Conservation (phyloP, 2,888 invertebrate genomes). For the Gryllus longicercus region DNA sequence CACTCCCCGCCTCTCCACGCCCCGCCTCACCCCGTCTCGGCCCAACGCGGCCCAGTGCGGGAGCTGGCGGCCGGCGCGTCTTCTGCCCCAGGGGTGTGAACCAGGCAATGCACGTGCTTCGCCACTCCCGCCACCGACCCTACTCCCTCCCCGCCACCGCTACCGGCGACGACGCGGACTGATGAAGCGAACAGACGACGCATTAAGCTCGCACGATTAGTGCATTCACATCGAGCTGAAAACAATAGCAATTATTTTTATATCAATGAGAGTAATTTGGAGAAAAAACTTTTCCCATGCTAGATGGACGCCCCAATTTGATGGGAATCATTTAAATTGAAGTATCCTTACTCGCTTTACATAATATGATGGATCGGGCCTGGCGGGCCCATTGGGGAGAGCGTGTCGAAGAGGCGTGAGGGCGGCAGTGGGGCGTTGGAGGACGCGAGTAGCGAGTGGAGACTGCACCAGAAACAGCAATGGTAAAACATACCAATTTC, state of each 20-base stretch:
- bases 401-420: neutral
- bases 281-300: neutral
- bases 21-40: neutral
- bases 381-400: neutral
- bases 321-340: constrained; percentile 1
- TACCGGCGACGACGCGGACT: neutral
- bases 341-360: neutral
- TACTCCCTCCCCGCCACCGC: neutral
- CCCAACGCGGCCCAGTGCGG: neutral
- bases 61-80: neutral
- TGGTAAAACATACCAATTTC: no score
- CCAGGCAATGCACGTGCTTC: no score
- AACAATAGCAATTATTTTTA: constrained; percentile 17
- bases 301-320: neutral
- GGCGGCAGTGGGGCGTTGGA: no score
- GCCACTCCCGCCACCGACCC: no score
- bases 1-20: neutral
- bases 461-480: no score
- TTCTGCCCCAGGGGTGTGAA: neutral
- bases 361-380: neutral
- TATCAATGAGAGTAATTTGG: constrained; percentile 10
- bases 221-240: constrained; percentile 11
- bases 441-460: no score
- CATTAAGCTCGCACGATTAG: neutral
- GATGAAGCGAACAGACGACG: neutral